Percentiles rank a stretch among this genome's conserved stretches.
Evolutionary conservation across 2,113 vertebrate genomes (phyloP).

Genomic region (Petaurus breviceps): DNA sequence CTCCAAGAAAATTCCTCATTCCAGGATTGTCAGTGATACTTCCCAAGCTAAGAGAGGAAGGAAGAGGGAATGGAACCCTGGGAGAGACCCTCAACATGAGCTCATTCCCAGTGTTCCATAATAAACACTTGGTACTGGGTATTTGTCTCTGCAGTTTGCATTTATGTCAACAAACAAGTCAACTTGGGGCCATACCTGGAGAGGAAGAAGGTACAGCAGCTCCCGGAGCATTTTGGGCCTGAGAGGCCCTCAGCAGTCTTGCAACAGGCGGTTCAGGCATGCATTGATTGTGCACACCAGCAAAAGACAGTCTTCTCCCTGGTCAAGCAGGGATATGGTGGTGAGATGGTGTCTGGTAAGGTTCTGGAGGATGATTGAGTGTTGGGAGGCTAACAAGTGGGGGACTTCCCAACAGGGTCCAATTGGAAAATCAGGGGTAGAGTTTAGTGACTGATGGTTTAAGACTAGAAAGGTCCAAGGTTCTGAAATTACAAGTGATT

Average conservation of each 20-base stretch:
- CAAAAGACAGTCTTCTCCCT: conserved; percentile 96
- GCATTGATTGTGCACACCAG: conserved; percentile 96
- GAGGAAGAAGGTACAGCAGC: conserved; percentile 94
- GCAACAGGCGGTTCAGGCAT: conserved; percentile 96
- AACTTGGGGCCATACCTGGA: conserved; percentile 94
- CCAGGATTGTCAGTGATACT: background rate
- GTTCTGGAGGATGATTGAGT: background rate
- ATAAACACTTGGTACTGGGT: background rate
- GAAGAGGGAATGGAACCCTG: background rate
- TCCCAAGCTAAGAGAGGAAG: background rate
- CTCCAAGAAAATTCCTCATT: conserved; percentile 1
- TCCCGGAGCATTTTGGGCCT: conserved; percentile 94
- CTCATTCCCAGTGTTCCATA: fast-evolving
- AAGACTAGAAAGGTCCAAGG: background rate
- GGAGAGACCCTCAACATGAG: background rate
- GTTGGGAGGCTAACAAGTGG: background rate
- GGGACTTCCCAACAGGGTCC: background rate
- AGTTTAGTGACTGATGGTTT: background rate
- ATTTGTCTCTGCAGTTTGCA: conserved; percentile 90
- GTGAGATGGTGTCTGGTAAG: conserved; percentile 95
- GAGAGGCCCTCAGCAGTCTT: conserved; percentile 91
- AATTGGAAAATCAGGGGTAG: background rate
- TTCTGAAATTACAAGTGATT: background rate
- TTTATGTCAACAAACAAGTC: conserved; percentile 96
- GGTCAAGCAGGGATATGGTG: conserved; percentile 95